Base-by-base conservation (phyloP, 2,113 vertebrate genomes). In the Aspidoscelis tigris region DNA sequence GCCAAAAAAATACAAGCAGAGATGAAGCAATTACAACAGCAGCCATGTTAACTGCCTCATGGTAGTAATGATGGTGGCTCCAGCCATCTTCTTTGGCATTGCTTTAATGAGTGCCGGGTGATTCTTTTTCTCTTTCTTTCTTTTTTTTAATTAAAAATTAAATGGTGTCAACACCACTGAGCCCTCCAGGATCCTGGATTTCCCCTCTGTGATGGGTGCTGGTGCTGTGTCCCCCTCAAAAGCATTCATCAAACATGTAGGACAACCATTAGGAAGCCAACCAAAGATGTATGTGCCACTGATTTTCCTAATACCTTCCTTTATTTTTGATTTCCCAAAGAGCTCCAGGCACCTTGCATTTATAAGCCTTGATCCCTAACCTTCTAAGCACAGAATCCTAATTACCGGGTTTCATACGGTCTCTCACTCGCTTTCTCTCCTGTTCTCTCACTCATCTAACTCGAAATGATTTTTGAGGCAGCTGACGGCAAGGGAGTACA, bases 401-500 rank as follows among this genome's bases (percentile, higher is more conserved):
- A 20, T 44, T 88, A 85, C 87, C 6, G 0, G 50, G 14, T 0
- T 18, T 1, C 6, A 24, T 22, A 68, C 79, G 7, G 66, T 61
- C 11, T 2, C 24, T 33, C 80, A 64, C 12, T 47, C 68, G 6
- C 74, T 5, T 75, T 80, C 79, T 0, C 39, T 70, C 89, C 80
- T 6, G 1, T 12, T 47, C 82, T 73, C 18, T 47, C 61, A 10
- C 90, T 86, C 14, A 7, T 86, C 87, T n/a, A 85, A 87, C 84
- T 70, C 73, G 89, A 88, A 84, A 84, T 95, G 92, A 92, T 93
- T 88, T 79, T 87, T 93, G 90, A 94, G 93, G 94, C 92, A 88
- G 94, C 81, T 91, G 94, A 92, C 90, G 85, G 89, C 92, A 79
- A 88, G 95, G 94, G 94, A 94, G 93, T 90, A 79, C 96, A 95